Evolutionary conservation across 2,797 vertebrate species (phyloP), one percentile per base, ranked within the genome.

Genomic region (Notolabrus celidotus): DNA sequence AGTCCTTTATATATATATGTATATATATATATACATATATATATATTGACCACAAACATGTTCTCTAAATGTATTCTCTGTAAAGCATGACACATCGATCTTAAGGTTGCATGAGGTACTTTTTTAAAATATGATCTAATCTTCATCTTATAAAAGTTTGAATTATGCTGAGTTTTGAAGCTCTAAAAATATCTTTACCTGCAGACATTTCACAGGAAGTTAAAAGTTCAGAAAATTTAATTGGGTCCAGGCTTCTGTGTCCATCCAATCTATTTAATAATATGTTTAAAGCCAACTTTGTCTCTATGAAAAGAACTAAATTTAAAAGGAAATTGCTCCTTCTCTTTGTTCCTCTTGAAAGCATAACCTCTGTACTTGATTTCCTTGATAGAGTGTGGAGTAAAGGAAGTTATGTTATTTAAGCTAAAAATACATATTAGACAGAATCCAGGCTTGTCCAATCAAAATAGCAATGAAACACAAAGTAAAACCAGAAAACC

Each of bases 281-380:
- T 7, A 67, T 62, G 52, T 67, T 56, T 25, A 66, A 77, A 78
- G 59, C 17, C 38, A 62, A 58, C 41, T 46, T 67, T 62, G 38
- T 41, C 46, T 70, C 22, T 4, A 41, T 50, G 58, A 15, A 61
- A 59, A 60, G 33, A 62, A 59, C n/a, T 70, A 2, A 60, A 82
- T 82, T 78, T 51, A 73, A 75, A 89, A 74, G 74, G 43, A 77
- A 73, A 68, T 17, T 11, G 29, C 27, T 25, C 56, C 17, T 34
- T 78, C 47, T 62, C 76, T 88, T 88, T 89, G 85, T 90, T 90
- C 88, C 83, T 67, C 5, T 79, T 71, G 74, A 19, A 73, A 71
- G 65, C 74, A 57, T 71, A 59, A 45, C 59, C 14, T 4, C 31
- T 61, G 34, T 23, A 33, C 63, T 72, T 69, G 61, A 88, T 74